phyloP scores from a whole-genome alignment of 2,888 invertebrate species.

The Ennomos quercinarius region DNA sequence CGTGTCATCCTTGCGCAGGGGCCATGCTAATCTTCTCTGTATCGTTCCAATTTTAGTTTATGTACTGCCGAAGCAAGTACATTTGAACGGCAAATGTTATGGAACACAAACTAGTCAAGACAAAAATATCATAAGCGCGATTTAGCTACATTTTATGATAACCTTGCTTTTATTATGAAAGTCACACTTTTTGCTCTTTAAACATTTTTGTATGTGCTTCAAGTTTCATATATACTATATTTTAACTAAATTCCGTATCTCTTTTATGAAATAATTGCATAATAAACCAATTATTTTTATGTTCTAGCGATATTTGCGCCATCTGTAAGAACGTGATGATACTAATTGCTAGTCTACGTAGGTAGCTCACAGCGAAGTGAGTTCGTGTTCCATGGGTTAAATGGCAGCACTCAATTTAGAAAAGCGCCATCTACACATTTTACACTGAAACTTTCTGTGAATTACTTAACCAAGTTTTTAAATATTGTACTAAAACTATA shows the following conservation, averaged over 20 bases:
- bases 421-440: slow-evolving; percentile 15
- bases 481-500: no score
- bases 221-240: no score
- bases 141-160: slow-evolving; percentile 25
- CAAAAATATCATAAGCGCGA: slow-evolving; percentile 37
- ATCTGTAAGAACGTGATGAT: slow-evolving; percentile 8
- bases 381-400: slow-evolving; percentile 1
- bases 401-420: slow-evolving; percentile 11
- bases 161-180: not conserved
- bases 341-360: not conserved
- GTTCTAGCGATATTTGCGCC: not conserved
- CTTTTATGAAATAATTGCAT: not conserved
- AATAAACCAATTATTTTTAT: not conserved
- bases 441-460: not conserved
- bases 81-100: fast-evolving
- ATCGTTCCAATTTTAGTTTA: no score
- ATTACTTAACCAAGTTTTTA: no score
- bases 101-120: slow-evolving; percentile 16
- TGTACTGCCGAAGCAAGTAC: slow-evolving; percentile 63
- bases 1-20: slow-evolving; percentile 71
- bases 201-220: no score
- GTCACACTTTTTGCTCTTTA: no score
- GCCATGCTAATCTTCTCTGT: slow-evolving; percentile 59
- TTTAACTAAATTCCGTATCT: no score
- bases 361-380: not conserved